Base-by-base conservation (phyloP, 64 coral and sea anemone species). In the Astreopora myriophthalma region DNA sequence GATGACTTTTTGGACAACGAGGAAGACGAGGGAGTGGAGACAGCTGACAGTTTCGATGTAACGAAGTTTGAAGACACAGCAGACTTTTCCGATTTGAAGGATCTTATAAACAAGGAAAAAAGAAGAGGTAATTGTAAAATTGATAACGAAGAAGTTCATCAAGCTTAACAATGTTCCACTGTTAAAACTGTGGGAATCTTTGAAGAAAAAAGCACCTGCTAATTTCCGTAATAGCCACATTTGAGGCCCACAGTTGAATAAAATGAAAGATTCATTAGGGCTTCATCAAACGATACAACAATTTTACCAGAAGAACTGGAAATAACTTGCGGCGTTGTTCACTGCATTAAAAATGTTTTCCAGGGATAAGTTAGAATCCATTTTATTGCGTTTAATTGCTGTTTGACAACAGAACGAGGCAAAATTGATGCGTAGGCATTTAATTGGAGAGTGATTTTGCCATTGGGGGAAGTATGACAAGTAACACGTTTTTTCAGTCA, bases 221-320 rank as follows among this genome's bases (percentile, higher is more conserved):
- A 22, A 61, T 19, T 30, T 34, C 30, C 34, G 27, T 24, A 83
- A 83, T 65, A n/a, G 52, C 33, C 79, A 28, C 31, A 64, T 34
- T 37, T 38, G 57, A 16, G 26, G 31, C 33, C 25, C 17, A 37
- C 32, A 64, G 57, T 65, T 83, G 57, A 64, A n/a, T 63, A 61
- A 83, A 64, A 64, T 83, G 61, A 64, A 65, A 64, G 31, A 25
- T 83, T 83, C 64, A 83, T 83, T 61, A 19, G 77, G 33, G 33
- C 38, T 52, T 83, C 49, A 83, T 83, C 32, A 37, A 73, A 73
- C 33, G 24, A 73, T n/a, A 73, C 14, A 73, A 23, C 33, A 14
- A 31, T 73, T 73, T 37, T 12, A 20, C 70, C 12, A 33, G 7
- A 71, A 14, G 0, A 16, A 55, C 16, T 3, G 3, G 51, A 55